phyloP scores from a whole-genome alignment of 2,888 invertebrate genomes.

The Drosophila cognata region DNA sequence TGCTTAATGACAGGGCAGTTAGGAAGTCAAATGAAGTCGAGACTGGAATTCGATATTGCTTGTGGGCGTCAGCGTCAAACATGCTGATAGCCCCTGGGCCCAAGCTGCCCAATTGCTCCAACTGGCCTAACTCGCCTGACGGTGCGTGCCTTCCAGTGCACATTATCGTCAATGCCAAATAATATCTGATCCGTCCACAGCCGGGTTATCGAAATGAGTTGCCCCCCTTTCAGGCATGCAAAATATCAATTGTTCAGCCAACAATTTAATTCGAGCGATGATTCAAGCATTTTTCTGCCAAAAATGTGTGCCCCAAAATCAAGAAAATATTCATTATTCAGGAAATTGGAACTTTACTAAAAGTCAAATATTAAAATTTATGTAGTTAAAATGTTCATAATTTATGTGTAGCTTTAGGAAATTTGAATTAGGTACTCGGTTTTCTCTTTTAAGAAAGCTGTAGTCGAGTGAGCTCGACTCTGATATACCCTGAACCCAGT shows the following conservation, averaged over 20 bases:
- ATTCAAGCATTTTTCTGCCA: neutral
- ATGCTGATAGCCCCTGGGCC: conserved; percentile 19
- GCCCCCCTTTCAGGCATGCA: conserved; percentile 4
- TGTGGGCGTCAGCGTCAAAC: conserved; percentile 6
- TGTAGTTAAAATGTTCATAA: neutral
- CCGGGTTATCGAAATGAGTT: neutral
- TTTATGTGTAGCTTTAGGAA: too few species aligned
- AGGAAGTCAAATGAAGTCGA: conserved; percentile 73
- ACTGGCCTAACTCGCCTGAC: neutral
- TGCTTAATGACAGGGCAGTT: conserved; percentile 68
- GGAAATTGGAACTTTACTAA: neutral
- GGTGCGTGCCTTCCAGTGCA: conserved; percentile 24
- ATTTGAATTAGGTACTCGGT: neutral
- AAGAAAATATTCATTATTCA: neutral
- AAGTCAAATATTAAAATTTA: neutral
- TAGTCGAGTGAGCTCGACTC: too few species aligned
- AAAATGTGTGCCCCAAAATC: neutral
- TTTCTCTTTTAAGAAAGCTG: neutral
- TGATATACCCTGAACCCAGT: too few species aligned
- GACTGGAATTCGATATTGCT: conserved; percentile 72
- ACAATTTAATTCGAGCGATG: neutral
- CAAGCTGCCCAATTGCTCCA: neutral
- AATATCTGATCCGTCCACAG: conserved; percentile 37
- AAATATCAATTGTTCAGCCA: conserved; percentile 5
- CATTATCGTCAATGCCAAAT: conserved; percentile 44